Evolutionary conservation across 1,140 invertebrate species (phyloP).

Genomic region (Drosophila nikananu): DNA sequence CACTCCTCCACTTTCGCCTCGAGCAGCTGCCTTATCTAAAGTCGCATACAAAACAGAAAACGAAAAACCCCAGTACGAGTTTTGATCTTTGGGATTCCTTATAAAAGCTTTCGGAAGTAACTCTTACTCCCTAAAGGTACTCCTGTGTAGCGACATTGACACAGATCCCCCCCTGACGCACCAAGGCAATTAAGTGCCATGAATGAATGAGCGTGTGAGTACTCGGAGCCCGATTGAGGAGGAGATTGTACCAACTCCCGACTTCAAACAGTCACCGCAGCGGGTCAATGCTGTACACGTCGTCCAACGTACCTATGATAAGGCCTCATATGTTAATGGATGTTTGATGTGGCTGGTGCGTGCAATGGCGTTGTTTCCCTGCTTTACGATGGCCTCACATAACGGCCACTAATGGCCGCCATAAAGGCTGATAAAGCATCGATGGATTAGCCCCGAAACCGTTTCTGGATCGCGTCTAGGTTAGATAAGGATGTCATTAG

Average conservation of each 20-base stretch:
- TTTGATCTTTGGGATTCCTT: not conserved
- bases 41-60: not conserved
- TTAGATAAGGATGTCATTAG: slow-evolving; percentile 2
- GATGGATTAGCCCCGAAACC: slow-evolving; percentile 35
- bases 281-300: slow-evolving; percentile 40
- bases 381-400: slow-evolving; percentile 24
- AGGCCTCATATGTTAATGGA: slow-evolving; percentile 41
- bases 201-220: slow-evolving; percentile 14
- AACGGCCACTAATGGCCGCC: slow-evolving; percentile 15
- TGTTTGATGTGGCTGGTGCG: slow-evolving; percentile 38
- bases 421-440: slow-evolving; percentile 44
- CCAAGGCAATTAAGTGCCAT: slow-evolving; percentile 4
- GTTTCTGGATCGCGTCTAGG: slow-evolving; percentile 1
- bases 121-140: not conserved
- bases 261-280: slow-evolving; percentile 45
- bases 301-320: slow-evolving; percentile 32
- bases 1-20: slow-evolving; percentile 8
- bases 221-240: not conserved
- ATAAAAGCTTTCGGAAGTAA: not conserved
- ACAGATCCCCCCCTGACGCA: not conserved
- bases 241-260: not conserved
- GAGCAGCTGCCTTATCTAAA: not conserved
- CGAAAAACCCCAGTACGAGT: not conserved
- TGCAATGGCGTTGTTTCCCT: slow-evolving; percentile 24
- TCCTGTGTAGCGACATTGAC: slow-evolving; percentile 14